Evolutionary conservation across 2,113 vertebrate species (phyloP).

Genomic region (Siniperca knerii): DNA sequence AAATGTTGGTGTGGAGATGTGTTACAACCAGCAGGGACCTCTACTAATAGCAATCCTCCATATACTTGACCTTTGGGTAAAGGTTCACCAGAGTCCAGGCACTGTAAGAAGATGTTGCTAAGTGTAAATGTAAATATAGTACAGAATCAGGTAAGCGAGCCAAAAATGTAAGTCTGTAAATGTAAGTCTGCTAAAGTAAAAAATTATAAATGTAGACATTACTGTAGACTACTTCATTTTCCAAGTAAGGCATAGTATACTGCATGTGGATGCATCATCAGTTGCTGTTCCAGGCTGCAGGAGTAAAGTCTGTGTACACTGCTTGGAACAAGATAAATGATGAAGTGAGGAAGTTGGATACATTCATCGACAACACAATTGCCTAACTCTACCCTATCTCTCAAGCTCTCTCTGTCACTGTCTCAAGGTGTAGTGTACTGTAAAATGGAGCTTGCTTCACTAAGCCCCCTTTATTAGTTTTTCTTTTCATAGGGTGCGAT

Average conservation of each 20-base stretch:
- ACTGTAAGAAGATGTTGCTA: background rate
- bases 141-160: background rate
- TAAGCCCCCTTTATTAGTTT: constrained; percentile 79
- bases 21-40: constrained; percentile 7
- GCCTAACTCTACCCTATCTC: constrained; percentile 63
- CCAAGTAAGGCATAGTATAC: constrained; percentile 18
- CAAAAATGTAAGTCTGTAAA: background rate
- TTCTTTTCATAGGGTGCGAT: constrained; percentile 75
- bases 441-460: constrained; percentile 80
- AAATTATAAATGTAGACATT: constrained; percentile 27
- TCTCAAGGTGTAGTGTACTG: constrained; percentile 81
- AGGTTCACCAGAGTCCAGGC: background rate
- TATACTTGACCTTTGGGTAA: background rate
- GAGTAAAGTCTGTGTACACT: constrained; percentile 37
- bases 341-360: constrained; percentile 65
- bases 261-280: constrained; percentile 42
- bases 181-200: background rate
- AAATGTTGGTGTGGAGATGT: constrained; percentile 9
- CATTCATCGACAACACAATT: constrained; percentile 73
- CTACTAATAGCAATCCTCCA: background rate
- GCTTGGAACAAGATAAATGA: constrained; percentile 71
- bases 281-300: constrained; percentile 38
- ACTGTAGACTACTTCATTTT: constrained; percentile 1
- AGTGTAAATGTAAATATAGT: background rate
- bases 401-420: constrained; percentile 75